Conservation (phyloP, 2,113 vertebrate species). For the Engystomops pustulosus region DNA sequence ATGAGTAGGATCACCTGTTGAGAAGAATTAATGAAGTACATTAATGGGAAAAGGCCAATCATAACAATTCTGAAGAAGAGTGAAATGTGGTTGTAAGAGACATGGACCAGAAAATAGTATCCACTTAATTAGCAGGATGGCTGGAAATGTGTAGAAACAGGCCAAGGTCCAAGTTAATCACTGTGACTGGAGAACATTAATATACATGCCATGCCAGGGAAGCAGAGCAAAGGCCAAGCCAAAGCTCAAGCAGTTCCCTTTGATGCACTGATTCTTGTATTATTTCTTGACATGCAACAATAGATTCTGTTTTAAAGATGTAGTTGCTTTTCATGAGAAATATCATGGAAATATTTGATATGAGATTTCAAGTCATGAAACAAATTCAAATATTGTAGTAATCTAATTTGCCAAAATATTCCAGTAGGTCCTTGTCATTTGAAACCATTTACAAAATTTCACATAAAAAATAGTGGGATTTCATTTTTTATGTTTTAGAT, state of each 20-base stretch:
- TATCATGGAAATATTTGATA: constrained; percentile 47
- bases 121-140: constrained; percentile 72
- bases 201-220: constrained; percentile 69
- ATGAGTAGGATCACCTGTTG: constrained; percentile 65
- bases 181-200: constrained; percentile 84
- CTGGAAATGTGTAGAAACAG: constrained; percentile 73
- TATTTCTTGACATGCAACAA: constrained; percentile 57
- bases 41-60: constrained; percentile 71
- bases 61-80: constrained; percentile 65
- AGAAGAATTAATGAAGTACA: constrained; percentile 77
- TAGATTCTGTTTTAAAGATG: constrained; percentile 47
- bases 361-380: neutral
- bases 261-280: constrained; percentile 59
- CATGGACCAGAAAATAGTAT: constrained; percentile 76
- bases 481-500: neutral
- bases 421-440: neutral
- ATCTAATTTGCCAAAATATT: neutral
- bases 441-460: neutral
- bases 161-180: constrained; percentile 88
- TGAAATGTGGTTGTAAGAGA: constrained; percentile 66
- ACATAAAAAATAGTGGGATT: neutral
- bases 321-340: constrained; percentile 56
- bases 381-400: neutral
- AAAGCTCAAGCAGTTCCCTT: constrained; percentile 68
- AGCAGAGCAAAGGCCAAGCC: constrained; percentile 76